A percentile compares a stretch with the other conserved stretches of the same genome.
Evolutionary conservation across 1,140 invertebrate genomes (phyloP).

Genomic region (Zaprionus taronus): DNA sequence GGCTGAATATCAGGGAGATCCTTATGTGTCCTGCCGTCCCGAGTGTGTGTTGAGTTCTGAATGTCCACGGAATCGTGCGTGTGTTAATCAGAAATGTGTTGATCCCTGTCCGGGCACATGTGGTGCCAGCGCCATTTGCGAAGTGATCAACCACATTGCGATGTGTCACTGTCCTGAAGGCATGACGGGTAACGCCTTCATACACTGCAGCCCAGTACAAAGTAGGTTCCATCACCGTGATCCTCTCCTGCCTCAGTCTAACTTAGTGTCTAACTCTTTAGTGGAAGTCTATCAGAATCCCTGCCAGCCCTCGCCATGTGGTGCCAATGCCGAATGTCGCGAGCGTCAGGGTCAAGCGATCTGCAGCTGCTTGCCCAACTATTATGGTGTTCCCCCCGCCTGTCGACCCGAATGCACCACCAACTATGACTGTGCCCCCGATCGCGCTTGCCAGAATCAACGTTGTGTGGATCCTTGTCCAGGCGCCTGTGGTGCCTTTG

Average conservation of each 20-base stretch:
- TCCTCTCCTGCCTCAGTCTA: neutral
- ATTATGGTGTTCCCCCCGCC: conserved; percentile 87
- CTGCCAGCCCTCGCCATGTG: conserved; percentile 91
- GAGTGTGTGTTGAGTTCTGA: conserved; percentile 94
- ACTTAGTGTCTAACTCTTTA: conserved; percentile 24
- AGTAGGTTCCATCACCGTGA: conserved; percentile 81
- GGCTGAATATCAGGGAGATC: conserved; percentile 88
- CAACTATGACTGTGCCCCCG: conserved; percentile 88
- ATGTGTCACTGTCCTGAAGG: conserved; percentile 89
- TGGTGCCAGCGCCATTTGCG: conserved; percentile 89
- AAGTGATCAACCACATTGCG: conserved; percentile 91
- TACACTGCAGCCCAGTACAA: conserved; percentile 84
- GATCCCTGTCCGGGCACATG: conserved; percentile 92
- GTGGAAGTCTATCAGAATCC: conserved; percentile 84
- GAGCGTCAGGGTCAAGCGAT: conserved; percentile 86
- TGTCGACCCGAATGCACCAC: conserved; percentile 88
- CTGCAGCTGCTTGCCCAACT: conserved; percentile 88
- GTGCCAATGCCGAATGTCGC: conserved; percentile 87
- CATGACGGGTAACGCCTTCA: conserved; percentile 91
- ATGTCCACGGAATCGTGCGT: conserved; percentile 90
- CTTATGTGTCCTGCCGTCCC: conserved; percentile 89
- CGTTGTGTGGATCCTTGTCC: conserved; percentile 89
- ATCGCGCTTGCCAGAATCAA: conserved; percentile 89
- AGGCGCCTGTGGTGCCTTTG: conserved; percentile 89
- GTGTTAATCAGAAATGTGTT: conserved; percentile 89